A percentile compares a stretch with the other conserved stretches of the same genome.
Conservation (phyloP, 2,113 vertebrate species). For the Myrmecophaga tridactyla region DNA sequence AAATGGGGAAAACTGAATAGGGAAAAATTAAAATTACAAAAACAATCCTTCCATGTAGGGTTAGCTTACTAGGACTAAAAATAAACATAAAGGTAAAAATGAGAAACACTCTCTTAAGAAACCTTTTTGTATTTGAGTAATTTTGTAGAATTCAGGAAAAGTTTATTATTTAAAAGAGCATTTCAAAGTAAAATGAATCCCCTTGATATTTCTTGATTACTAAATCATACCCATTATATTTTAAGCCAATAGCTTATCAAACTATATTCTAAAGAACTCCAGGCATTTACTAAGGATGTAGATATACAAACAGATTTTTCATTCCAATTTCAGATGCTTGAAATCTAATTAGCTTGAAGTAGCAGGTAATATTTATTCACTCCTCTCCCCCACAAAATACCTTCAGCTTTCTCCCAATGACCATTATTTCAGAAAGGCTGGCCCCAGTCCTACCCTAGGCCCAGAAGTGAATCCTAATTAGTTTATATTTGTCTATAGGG, state of each 20-base stretch:
- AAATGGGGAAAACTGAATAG: conserved; percentile 43
- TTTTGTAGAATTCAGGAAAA: conserved; percentile 1
- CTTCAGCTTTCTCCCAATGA: background rate
- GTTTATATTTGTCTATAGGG: background rate
- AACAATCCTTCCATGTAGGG: background rate
- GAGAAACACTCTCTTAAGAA: background rate
- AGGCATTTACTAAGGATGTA: background rate
- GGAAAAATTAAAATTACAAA: conserved; percentile 20
- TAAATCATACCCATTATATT: conserved; percentile 47
- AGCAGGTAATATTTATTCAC: background rate
- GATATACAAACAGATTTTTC: background rate
- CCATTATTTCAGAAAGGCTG: background rate
- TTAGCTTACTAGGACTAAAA: background rate
- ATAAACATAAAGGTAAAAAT: background rate
- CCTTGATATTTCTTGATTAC: conserved; percentile 46
- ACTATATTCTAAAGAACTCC: conserved; percentile 26
- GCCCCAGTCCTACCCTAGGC: background rate
- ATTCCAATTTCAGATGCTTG: background rate
- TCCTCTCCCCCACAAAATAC: background rate
- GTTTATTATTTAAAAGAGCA: conserved; percentile 1
- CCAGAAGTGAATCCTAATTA: background rate
- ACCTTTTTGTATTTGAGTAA: background rate
- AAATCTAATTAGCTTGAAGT: background rate
- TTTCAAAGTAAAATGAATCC: conserved; percentile 33
- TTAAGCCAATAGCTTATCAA: background rate